Evolutionary conservation across 2,113 vertebrate genomes (phyloP), one percentile per base, ranked within the genome.

Genomic region (Columba janthina): DNA sequence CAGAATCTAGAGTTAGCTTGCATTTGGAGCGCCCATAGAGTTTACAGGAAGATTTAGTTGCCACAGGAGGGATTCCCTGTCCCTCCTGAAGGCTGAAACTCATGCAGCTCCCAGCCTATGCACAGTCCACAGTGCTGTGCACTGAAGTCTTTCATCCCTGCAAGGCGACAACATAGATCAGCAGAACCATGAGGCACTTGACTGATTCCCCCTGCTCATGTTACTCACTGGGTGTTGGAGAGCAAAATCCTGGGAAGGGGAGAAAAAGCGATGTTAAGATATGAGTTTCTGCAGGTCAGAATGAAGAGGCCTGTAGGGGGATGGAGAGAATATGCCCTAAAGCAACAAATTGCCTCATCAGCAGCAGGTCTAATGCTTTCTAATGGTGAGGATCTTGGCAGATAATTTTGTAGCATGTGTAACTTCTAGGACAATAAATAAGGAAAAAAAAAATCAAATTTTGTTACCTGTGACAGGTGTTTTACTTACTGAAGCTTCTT

Each of bases 181-280:
- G 11, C 25, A 67, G 31, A 66, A 5, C 53, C 31, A 22, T 40
- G 42, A 71, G 31, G 28, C 11, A 3, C 16, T 75, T 71, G 26
- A 20, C 57, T 8, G 4, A 51, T 79, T 81, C 11, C 3, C 19
- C 12, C 6, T 79, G 42, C 34, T 85, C 1, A 0, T 0, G 0
- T 75, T 88, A 74, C 28, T 53, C 2, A 16, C 13, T 56, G 42
- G 15, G 29, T 67, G 13, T 60, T 75, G 75, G 19, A 71, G 36
- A 71, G 12, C 7, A 85, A 85, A 91, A 71, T 62, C 65, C 36
- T 81, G 16, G 12, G 15, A 85, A 71, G 10, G 11, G 19, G 10
- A 72, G 11, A 32, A 88, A 57, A 67, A 69, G 8, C 17, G 60
- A 20, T 11, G 4, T 12, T 11, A 74, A 82, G 6, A 15, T n/a